Base-by-base conservation (phyloP, 2,113 vertebrate species). In the Accipiter virgatus region DNA sequence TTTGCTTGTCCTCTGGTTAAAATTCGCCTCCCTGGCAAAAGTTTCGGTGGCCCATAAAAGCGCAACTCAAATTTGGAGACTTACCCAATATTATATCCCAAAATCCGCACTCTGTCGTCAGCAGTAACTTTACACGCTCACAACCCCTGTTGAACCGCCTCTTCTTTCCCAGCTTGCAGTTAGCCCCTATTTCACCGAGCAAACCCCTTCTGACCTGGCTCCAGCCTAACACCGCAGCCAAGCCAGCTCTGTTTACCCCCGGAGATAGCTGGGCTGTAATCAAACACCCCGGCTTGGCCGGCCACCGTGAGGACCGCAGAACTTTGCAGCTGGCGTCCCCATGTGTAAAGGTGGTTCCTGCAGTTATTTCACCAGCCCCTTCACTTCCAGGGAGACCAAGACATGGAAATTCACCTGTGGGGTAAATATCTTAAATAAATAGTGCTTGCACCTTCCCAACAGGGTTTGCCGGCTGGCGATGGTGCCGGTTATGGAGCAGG, bases 231-330 rank as follows among this genome's bases (percentile, higher is more conserved):
- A 0, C 47, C 7, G 2, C 3, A 4, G 63, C 50, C 34, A 40
- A 2, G 34, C 5, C 1, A 5, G 56, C 66, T 53, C 50, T 19
- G 15, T 18, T 77, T 21, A 3, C 27, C 53, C 13, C 40, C 0
- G 0, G 25, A 14, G 48, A 55, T 5, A 42, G 34, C 56, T 7
- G 42, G 56, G 96, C 58, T 89, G 56, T 8, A 36, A 22, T 9
- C 55, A 47, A 40, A 23, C 40, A 9, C 10, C 31, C 31, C 0
- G 0, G 38, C 26, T 29, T 7, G 1, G 14, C 74, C 20, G 1
- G 21, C 34, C 0, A 4, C 36, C 1, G 0, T 0, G 4, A 45
- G 32, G 7, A 42, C 43, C 1, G 0, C 84, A 73, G 81, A 45
- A 7, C 58, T 66, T 40, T 14, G n/a, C 52, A 77, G 59, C 50